A percentile compares a stretch with the other conserved stretches of the same genome.
Conservation (phyloP, 1,140 invertebrate species). For the Hestina assimilis region DNA sequence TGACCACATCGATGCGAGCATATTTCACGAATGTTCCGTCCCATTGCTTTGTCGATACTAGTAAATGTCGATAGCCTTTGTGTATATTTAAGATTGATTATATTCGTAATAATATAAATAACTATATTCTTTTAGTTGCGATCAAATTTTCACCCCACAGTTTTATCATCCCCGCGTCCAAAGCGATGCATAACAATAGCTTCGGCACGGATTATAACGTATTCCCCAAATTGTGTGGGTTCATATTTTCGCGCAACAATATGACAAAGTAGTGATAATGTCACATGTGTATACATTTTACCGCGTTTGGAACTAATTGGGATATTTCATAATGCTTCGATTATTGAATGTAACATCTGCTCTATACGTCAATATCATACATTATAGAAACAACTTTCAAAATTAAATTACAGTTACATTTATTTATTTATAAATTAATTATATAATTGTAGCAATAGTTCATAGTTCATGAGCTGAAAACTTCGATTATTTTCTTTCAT, state of each 20-base stretch:
- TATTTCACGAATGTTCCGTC: constrained; percentile 29
- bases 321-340: constrained; percentile 67
- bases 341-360: constrained; percentile 71
- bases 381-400: too few species aligned
- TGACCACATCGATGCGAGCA: constrained; percentile 38
- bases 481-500: too few species aligned
- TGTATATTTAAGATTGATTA: not conserved
- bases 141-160: constrained; percentile 39
- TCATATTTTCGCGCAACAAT: constrained; percentile 72
- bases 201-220: constrained; percentile 70
- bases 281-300: constrained; percentile 71
- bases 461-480: too few species aligned
- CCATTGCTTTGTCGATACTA: constrained; percentile 11
- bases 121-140: constrained; percentile 36
- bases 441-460: too few species aligned
- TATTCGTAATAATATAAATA: constrained; percentile 47
- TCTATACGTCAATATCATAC: constrained; percentile 24
- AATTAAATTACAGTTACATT: too few species aligned
- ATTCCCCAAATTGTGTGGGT: constrained; percentile 75
- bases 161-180: constrained; percentile 39
- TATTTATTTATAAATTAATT: too few species aligned
- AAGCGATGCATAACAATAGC: constrained; percentile 66
- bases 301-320: constrained; percentile 75
- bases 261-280: constrained; percentile 74
- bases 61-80: not conserved